phyloP scores from a whole-genome alignment of 2,888 invertebrate species.

The Camptogramma bilineatum region DNA sequence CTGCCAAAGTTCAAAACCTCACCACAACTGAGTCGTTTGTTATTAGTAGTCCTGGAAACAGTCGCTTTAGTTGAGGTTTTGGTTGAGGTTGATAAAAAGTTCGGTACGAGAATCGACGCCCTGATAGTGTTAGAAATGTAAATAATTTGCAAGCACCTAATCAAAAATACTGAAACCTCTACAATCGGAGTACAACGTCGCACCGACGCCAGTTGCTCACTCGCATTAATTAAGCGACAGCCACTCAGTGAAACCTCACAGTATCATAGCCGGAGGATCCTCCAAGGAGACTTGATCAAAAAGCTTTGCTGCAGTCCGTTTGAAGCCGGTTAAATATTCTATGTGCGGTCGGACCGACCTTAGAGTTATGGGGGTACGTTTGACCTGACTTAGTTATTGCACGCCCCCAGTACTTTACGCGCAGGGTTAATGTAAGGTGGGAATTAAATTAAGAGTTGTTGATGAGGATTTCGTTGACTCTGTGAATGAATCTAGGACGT shows the following conservation, averaged over 20 bases:
- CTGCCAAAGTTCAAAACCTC: too few relatives aligned
- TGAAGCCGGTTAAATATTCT: conserved; percentile 60
- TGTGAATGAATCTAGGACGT: too few relatives aligned
- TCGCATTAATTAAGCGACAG: not conserved
- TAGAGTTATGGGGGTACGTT: conserved; percentile 58
- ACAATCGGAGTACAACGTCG: too few relatives aligned
- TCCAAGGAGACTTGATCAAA: conserved; percentile 51
- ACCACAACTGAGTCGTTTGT: too few relatives aligned
- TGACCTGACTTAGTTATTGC: conserved; percentile 50
- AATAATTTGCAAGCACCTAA: too few relatives aligned
- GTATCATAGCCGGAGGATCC: conserved; percentile 36
- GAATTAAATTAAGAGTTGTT: conserved; percentile 39
- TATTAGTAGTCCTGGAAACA: too few relatives aligned
- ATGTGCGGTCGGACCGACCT: conserved; percentile 54
- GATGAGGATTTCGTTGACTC: conserved; percentile 16
- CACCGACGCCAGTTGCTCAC: too few relatives aligned
- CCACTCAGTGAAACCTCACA: conserved; percentile 8
- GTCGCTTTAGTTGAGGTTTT: too few relatives aligned
- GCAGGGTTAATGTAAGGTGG: conserved; percentile 36
- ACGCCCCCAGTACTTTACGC: conserved; percentile 30
- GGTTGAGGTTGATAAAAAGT: too few relatives aligned
- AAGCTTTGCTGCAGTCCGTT: conserved; percentile 34
- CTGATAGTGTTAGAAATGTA: too few relatives aligned
- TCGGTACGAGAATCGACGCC: too few relatives aligned
- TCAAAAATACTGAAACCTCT: too few relatives aligned